Base-by-base conservation (phyloP, 2,888 invertebrate genomes). In the Megamerina dolium region DNA sequence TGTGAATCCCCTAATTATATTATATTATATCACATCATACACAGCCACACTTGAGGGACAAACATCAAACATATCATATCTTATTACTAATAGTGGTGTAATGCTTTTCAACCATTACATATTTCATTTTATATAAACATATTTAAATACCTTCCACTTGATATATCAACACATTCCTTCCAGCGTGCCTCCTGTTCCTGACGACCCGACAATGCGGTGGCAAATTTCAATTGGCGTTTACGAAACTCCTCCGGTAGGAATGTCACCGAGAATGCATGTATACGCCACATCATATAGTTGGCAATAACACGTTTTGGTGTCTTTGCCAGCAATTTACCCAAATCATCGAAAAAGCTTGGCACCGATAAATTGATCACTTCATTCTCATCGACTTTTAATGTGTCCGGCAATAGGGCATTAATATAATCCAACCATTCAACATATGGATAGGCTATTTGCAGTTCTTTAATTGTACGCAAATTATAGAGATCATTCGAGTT, bases 201-300 rank as follows among this genome's bases (percentile, higher is more conserved):
- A 65, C 84, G 83, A 1, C 92, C 92, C 5, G 85, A 85, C 6
- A 92, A 74, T 0, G 83, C 83, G 0, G 88, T 86, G 40, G 84
- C 83, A 70, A 88, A 93, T 27, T 83, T 78, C 38, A 91, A 73
- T 63, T 91, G 89, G 1, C 89, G 75, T 40, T 84, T 81, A 4
- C 91, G 78, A 45, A 89, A 76, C 42, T 78, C 78, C 39, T 91
- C 88, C 0, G 82, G 85, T 49, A 94, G 73, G 67, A 89, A 93
- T 3, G 84, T 81, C 8, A 88, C 80, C 0, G 88, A 84, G 4
- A 86, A 84, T 1, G 83, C 84, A 0, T 88, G 85, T 1, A 87
- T 87, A 40, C 93, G 79, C 93, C 94, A 94, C 81, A 93, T 81
- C 55, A 90, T 82, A 64, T 95, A 95, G 74, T 95, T 95, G 3